Percentiles rank a stretch among this genome's conserved stretches.
phyloP scores from a whole-genome alignment of 2,113 vertebrate genomes.

The Phrynocephalus versicolor region DNA sequence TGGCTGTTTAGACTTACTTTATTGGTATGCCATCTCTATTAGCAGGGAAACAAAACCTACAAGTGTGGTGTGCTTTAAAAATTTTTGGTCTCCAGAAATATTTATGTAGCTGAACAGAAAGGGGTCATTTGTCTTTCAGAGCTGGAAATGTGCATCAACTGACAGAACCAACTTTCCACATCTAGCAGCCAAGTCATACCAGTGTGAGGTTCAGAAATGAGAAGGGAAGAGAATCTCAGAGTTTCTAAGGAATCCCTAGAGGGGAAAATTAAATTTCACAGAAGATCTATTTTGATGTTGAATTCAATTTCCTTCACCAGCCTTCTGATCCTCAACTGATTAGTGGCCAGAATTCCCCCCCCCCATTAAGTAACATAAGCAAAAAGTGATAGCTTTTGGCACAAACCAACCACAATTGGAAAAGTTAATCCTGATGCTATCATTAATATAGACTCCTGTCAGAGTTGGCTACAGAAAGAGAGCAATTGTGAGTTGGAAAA shows the following conservation, averaged over 20 bases:
- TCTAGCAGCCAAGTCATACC: background rate
- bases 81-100: background rate
- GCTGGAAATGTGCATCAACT: background rate
- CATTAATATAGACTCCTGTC: background rate
- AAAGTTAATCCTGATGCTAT: conserved; percentile 2
- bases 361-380: conserved; percentile 15
- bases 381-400: conserved; percentile 7
- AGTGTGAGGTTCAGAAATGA: background rate
- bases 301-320: conserved; percentile 26
- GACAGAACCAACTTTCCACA: conserved; percentile 8
- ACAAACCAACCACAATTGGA: background rate
- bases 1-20: background rate
- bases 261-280: conserved; percentile 37
- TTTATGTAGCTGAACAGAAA: conserved; percentile 3
- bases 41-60: background rate
- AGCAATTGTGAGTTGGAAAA: background rate
- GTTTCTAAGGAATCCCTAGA: conserved; percentile 13
- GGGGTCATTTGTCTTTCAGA: background rate
- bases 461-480: background rate
- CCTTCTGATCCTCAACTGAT: conserved; percentile 27
- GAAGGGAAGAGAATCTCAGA: background rate
- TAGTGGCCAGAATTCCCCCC: background rate
- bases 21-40: background rate
- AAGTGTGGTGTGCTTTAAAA: background rate
- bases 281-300: conserved; percentile 37